Conservation (phyloP, 2,797 vertebrate species). For the Heterohyrax brucei region DNA sequence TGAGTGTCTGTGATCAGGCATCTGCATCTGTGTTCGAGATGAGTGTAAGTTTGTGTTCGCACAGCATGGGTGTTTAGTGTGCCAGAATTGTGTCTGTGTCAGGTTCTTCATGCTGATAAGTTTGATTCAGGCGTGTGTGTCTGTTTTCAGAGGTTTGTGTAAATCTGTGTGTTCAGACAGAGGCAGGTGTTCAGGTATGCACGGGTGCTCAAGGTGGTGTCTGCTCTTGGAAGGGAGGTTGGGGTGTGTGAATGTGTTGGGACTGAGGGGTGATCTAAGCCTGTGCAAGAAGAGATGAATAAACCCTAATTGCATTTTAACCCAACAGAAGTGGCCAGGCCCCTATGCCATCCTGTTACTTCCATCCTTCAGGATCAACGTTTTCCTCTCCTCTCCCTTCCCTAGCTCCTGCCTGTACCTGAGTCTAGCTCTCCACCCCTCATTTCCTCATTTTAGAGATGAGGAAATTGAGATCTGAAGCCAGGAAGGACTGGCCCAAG, state of each 20-base stretch:
- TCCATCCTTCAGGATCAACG: not conserved
- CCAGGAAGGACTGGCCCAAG: not conserved
- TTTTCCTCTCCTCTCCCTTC: not conserved
- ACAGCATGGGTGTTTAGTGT: not conserved
- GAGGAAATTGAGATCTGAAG: not conserved
- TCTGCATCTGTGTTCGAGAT: not conserved
- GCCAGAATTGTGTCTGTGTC: not conserved
- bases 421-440: not conserved
- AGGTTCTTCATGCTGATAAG: not conserved
- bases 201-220: not conserved
- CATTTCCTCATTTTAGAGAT: not conserved
- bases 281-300: not conserved
- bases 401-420: not conserved
- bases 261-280: not conserved
- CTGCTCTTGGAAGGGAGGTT: not conserved
- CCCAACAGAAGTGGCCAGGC: not conserved
- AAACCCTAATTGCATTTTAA: not conserved
- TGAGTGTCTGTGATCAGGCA: not conserved
- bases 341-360: not conserved
- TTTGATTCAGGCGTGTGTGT: not conserved
- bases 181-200: not conserved
- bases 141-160: not conserved
- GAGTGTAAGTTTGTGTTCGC: not conserved
- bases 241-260: not conserved
- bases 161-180: not conserved